Evolutionary conservation across 2,888 invertebrate species (phyloP), one percentile per base, ranked within the genome.

Genomic region (Lydus trimaculatus): DNA sequence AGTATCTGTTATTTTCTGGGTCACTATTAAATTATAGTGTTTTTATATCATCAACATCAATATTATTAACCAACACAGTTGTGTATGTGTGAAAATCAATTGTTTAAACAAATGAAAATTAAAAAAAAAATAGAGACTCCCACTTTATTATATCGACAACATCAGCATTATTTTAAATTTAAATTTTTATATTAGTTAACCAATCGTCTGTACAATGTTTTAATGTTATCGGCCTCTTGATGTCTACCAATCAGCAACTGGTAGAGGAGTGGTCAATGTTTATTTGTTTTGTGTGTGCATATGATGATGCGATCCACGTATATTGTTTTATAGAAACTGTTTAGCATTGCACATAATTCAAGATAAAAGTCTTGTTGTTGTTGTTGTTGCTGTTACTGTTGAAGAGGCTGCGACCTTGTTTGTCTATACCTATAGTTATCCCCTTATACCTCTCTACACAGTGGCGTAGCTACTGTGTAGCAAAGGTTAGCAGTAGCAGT

Each of bases 141-240:
- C 43, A 43, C 43, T 43, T 43, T 43, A 17, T 43, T 43, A n/a
- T n/a, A n/a, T n/a, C n/a, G n/a, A n/a, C n/a, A n/a, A n/a, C n/a
- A n/a, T n/a, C n/a, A n/a, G 43, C n/a, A n/a, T 43, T 43, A 43
- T 17, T 43, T 84, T 84, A 85, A 84, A 85, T 84, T 85, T 82
- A 80, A 84, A 85, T 84, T 85, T 85, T 85, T 84, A 84, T 82
- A 83, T 84, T 80, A 84, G 82, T 82, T 82, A 84, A 82, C 85
- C 85, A 85, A 85, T 85, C 80, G 83, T 82, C 83, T 84, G 82
- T 82, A 81, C 78, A 83, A 83, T 76, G 81, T 80, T 79, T 43
- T 79, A 80, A 82, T 82, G 82, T 82, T 82, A 81, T 81, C 81
- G 79, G 81, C 80, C 76, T 72, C 78, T 75, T 74, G 73, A 73